A percentile compares a stretch with the other conserved stretches of the same genome.
These are phyloP conservation scores for Myodes glareolus DNA, from an alignment of 2,113 vertebrate genomes.

Conservation along the genomic window DNA sequence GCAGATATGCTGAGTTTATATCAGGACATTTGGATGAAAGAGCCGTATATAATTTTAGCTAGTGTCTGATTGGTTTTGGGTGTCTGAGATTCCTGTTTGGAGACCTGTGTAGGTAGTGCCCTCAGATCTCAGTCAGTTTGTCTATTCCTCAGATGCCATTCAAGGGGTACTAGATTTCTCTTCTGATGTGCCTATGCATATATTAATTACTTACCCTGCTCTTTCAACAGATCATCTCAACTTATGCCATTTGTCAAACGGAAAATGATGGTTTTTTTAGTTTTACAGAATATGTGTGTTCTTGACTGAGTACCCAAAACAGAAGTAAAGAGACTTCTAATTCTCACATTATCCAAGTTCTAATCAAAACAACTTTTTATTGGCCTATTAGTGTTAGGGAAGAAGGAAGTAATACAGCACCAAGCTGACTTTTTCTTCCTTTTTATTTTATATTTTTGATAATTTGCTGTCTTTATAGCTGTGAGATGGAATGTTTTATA, in stretches of 20 bases:
- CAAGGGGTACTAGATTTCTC: not conserved
- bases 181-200: not conserved
- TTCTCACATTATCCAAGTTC: not conserved
- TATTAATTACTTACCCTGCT: not conserved
- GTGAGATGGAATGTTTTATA: constrained; percentile 53
- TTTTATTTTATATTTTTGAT: not conserved
- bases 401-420: not conserved
- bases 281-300: not conserved
- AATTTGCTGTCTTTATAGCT: constrained; percentile 50
- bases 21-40: not conserved
- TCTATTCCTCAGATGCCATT: not conserved
- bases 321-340: not conserved
- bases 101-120: not conserved
- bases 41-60: not conserved
- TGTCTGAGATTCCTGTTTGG: not conserved
- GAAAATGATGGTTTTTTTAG: not conserved
- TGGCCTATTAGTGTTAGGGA: not conserved
- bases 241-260: not conserved
- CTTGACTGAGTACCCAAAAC: not conserved
- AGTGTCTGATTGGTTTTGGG: not conserved
- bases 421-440: not conserved
- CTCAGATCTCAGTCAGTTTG: not conserved
- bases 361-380: constrained; percentile 66
- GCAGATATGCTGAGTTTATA: not conserved
- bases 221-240: not conserved